Percentiles rank a stretch among this genome's conserved stretches.
phyloP scores from a whole-genome alignment of 2,113 vertebrate species.

The Microcebus ravelobensis region DNA sequence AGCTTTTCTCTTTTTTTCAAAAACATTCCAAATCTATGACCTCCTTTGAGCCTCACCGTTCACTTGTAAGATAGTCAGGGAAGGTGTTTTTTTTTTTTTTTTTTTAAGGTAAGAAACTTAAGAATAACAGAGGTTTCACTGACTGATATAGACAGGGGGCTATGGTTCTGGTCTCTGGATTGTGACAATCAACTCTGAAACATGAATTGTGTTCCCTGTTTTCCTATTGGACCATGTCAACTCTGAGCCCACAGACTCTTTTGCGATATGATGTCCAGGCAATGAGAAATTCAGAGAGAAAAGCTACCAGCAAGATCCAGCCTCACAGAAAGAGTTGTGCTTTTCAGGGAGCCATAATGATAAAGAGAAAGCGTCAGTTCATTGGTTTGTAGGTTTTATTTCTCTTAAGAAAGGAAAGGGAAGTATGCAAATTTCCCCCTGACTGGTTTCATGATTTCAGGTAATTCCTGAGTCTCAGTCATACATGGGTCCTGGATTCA shows the following conservation, averaged over 20 bases:
- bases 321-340: background rate
- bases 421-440: background rate
- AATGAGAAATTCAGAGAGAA: background rate
- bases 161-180: background rate
- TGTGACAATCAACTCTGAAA: background rate
- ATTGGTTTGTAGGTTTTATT: background rate
- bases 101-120: background rate
- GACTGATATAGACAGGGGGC: background rate
- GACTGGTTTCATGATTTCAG: constrained; percentile 12
- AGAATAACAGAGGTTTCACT: background rate
- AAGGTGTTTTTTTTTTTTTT: background rate
- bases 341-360: background rate
- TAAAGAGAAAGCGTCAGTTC: background rate
- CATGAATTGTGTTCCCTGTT: background rate
- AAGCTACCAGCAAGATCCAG: background rate
- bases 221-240: background rate
- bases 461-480: constrained; percentile 46
- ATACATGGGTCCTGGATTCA: constrained; percentile 53
- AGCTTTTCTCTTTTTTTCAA: background rate
- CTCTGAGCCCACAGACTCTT: background rate
- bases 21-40: background rate
- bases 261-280: background rate
- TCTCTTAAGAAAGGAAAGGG: background rate
- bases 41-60: background rate
- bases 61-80: background rate